Conservation (phyloP, 2,888 invertebrate genomes). For the Drosophila stalkeri region DNA sequence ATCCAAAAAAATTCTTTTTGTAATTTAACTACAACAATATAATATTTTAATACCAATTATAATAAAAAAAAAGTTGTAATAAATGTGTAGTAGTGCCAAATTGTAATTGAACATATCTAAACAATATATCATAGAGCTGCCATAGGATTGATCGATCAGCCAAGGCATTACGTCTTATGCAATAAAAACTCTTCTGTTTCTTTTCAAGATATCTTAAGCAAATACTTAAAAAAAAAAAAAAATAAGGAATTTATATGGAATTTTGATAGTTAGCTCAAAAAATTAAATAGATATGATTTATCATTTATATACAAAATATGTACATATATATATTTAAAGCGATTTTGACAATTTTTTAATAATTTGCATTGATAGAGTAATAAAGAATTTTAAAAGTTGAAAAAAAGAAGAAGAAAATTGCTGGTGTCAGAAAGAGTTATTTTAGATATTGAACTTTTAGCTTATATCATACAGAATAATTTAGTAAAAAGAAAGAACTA, state of each 20-base stretch:
- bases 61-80: background rate
- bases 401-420: too few relatives aligned
- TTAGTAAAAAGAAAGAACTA: too few relatives aligned
- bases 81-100: background rate
- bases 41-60: background rate
- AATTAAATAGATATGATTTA: background rate
- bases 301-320: background rate
- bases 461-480: too few relatives aligned
- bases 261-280: background rate
- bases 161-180: background rate
- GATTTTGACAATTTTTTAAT: too few relatives aligned
- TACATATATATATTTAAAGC: background rate
- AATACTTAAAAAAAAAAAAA: background rate
- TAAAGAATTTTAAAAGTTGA: too few relatives aligned
- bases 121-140: background rate
- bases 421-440: too few relatives aligned
- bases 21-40: too few relatives aligned
- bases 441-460: too few relatives aligned
- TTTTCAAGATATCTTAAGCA: background rate
- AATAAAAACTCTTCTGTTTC: background rate
- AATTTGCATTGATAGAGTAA: too few relatives aligned
- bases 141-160: constrained; percentile 2
- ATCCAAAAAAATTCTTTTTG: background rate
- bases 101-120: background rate
- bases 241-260: background rate